Conservation (phyloP, 1,140 invertebrate genomes). For the Formica selysi region DNA sequence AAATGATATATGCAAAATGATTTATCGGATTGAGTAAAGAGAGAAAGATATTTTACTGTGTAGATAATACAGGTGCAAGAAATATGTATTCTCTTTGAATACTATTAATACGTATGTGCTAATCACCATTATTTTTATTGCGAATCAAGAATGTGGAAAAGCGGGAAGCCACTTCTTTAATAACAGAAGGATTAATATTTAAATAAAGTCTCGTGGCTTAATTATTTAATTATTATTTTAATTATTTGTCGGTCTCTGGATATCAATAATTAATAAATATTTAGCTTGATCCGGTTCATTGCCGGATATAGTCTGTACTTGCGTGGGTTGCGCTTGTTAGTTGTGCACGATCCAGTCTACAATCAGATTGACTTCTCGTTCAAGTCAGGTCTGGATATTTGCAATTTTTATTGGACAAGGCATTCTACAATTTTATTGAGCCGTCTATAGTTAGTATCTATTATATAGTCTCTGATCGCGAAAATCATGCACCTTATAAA, state of each 20-base stretch:
- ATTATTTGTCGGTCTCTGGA: not conserved
- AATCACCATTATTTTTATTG: not conserved
- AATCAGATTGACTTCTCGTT: not conserved
- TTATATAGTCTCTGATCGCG: too few species aligned
- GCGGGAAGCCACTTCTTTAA: not conserved
- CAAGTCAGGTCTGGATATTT: too few species aligned
- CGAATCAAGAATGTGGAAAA: not conserved
- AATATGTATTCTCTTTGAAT: not conserved
- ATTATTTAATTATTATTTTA: too few species aligned
- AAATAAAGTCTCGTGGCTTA: not conserved
- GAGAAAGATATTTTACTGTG: not conserved
- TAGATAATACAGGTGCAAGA: not conserved
- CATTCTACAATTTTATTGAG: too few species aligned
- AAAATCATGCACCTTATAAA: too few species aligned
- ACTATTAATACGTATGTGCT: not conserved
- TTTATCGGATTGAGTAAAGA: not conserved
- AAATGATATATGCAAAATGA: not conserved
- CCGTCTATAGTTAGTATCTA: too few species aligned
- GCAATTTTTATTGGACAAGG: too few species aligned
- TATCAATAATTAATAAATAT: not conserved
- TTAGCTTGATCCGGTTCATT: not conserved
- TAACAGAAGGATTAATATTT: not conserved
- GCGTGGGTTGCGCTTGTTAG: not conserved
- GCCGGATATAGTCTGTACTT: not conserved
- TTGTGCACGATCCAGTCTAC: not conserved